A percentile compares a stretch with the other conserved stretches of the same genome.
These are phyloP conservation scores for Daktulosphaira vitifoliae DNA, from an alignment of 1,140 invertebrate species.

Conservation along the genomic window DNA sequence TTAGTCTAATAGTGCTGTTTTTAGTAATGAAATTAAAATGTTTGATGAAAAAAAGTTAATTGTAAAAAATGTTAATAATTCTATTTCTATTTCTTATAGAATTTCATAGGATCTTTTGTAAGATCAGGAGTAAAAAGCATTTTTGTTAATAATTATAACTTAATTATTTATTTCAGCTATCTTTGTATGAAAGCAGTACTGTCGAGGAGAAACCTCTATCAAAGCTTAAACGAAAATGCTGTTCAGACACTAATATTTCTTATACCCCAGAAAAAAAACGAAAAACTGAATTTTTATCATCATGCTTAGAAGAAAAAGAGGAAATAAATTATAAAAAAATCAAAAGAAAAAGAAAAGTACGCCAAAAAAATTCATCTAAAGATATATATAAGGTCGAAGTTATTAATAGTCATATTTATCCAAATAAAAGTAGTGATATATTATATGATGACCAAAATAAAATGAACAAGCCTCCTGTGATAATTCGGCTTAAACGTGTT, in stretches of 20 bases:
- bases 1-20: no score
- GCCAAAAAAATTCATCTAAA: background rate
- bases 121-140: no score
- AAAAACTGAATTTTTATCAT: no score
- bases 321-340: conserved; percentile 14
- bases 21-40: no score
- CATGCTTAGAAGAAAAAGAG: background rate
- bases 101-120: no score
- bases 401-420: background rate
- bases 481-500: conserved; percentile 16
- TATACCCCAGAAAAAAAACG: conserved; percentile 14
- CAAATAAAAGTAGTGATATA: background rate
- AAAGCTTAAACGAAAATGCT: background rate
- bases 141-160: no score
- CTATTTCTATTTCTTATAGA: no score
- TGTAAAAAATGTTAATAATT: no score
- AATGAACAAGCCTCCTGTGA: conserved; percentile 9
- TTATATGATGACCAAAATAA: background rate
- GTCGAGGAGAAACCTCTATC: background rate
- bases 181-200: background rate
- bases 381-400: conserved; percentile 26
- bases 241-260: background rate
- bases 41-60: no score
- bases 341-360: conserved; percentile 6
- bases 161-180: conserved; percentile 20